Conservation (phyloP, 2,113 vertebrate genomes). For the Pionites leucogaster region DNA sequence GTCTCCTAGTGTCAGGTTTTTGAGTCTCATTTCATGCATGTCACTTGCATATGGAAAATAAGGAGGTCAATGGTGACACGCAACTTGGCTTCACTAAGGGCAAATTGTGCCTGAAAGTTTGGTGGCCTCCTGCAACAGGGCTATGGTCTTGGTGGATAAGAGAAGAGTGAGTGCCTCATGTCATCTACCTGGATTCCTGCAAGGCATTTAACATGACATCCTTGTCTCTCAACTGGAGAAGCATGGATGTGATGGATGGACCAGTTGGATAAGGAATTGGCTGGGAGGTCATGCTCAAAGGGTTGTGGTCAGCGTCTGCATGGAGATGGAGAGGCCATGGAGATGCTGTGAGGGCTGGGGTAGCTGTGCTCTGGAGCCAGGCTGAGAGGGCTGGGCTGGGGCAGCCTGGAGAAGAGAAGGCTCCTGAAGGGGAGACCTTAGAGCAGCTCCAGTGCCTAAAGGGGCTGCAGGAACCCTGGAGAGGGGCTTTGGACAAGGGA, state of each 20-base stretch:
- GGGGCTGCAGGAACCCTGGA: no score
- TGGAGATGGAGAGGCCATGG: neutral
- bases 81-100: neutral
- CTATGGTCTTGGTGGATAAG: neutral
- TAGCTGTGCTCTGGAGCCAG: neutral
- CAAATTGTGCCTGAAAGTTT: neutral
- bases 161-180: neutral
- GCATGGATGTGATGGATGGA: neutral
- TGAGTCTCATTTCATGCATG: neutral
- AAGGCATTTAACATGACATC: neutral
- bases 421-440: neutral
- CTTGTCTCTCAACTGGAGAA: neutral
- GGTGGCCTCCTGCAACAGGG: neutral
- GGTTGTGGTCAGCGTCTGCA: neutral
- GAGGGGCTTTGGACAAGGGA: neutral
- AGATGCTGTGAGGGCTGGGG: neutral
- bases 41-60: neutral
- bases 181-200: neutral
- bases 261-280: neutral
- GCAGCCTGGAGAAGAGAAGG: neutral
- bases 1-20: neutral
- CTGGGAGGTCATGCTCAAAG: neutral
- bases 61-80: neutral
- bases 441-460: no score
- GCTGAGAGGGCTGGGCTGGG: neutral